Evolutionary conservation across 2,888 invertebrate genomes (phyloP).

Genomic region (Dynastes grantii): DNA sequence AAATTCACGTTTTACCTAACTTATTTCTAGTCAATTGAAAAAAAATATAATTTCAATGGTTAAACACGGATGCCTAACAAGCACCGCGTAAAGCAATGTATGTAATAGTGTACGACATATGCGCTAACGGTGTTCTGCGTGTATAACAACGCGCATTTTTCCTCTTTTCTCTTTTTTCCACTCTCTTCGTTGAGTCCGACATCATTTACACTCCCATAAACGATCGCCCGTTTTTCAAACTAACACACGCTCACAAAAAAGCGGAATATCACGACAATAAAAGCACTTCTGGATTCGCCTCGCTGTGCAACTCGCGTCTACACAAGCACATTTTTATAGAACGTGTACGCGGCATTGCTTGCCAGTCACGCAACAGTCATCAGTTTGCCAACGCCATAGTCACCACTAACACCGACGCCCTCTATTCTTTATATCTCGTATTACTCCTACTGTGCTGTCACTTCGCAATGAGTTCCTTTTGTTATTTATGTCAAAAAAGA

Average conservation of each 20-base stretch:
- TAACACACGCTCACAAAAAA: constrained; percentile 4
- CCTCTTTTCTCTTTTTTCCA: background rate
- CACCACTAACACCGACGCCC: background rate
- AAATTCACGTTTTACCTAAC: background rate
- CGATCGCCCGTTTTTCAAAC: constrained; percentile 35
- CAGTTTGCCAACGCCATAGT: constrained; percentile 5
- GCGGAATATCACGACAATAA: constrained; percentile 31
- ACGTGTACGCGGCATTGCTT: constrained; percentile 4
- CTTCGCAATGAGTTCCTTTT: no score
- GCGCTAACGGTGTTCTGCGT: background rate
- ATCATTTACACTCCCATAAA: constrained; percentile 43
- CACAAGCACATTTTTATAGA: constrained; percentile 6
- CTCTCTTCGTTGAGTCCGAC: background rate
- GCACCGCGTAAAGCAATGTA: background rate
- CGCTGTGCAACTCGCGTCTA: background rate
- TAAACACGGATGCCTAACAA: background rate
- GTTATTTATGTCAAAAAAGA: background rate
- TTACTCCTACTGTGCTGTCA: no score
- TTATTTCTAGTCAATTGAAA: background rate
- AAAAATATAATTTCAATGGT: background rate
- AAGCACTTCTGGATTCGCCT: constrained; percentile 46
- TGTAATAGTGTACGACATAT: background rate
- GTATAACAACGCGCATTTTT: background rate
- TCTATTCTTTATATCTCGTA: background rate
- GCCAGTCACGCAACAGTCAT: constrained; percentile 34